These are phyloP conservation scores for Cenopis cana DNA, from an alignment of 2,888 invertebrate genomes.

Conservation along the genomic window DNA sequence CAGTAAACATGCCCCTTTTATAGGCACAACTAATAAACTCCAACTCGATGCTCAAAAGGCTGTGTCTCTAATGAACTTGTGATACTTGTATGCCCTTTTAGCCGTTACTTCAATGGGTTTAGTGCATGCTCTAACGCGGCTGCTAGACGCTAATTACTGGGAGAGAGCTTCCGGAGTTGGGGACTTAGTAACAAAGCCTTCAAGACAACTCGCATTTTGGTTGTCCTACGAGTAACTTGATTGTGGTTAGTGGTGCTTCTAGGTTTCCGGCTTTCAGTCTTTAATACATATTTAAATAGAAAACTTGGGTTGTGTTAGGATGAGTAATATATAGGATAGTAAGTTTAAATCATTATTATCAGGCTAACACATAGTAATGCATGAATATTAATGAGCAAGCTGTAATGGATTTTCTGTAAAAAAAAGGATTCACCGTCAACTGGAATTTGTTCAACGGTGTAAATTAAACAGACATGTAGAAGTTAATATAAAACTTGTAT, in stretches of 20 bases:
- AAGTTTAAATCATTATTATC: too few species aligned
- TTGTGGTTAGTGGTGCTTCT: not conserved
- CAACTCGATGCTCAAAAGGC: constrained; percentile 48
- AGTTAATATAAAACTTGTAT: too few species aligned
- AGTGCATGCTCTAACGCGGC: constrained; percentile 21
- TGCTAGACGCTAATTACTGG: constrained; percentile 39
- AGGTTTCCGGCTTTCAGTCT: too few species aligned
- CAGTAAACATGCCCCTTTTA: constrained; percentile 77
- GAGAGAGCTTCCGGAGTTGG: constrained; percentile 34
- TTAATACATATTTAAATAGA: too few species aligned
- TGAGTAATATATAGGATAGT: too few species aligned
- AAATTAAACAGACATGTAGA: too few species aligned
- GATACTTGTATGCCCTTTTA: not conserved
- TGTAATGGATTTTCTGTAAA: too few species aligned
- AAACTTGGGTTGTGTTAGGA: too few species aligned
- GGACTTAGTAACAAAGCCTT: not conserved
- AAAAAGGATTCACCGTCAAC: too few species aligned
- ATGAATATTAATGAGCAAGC: too few species aligned
- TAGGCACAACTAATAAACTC: constrained; percentile 79
- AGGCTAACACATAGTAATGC: too few species aligned
- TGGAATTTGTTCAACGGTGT: too few species aligned
- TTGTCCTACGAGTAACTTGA: not conserved
- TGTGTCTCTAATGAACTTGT: not conserved
- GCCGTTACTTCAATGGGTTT: constrained; percentile 4
- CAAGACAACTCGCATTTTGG: not conserved